These are phyloP conservation scores for Drosophila tripunctata DNA, from an alignment of 2,888 invertebrate species.

Conservation along the genomic window DNA sequence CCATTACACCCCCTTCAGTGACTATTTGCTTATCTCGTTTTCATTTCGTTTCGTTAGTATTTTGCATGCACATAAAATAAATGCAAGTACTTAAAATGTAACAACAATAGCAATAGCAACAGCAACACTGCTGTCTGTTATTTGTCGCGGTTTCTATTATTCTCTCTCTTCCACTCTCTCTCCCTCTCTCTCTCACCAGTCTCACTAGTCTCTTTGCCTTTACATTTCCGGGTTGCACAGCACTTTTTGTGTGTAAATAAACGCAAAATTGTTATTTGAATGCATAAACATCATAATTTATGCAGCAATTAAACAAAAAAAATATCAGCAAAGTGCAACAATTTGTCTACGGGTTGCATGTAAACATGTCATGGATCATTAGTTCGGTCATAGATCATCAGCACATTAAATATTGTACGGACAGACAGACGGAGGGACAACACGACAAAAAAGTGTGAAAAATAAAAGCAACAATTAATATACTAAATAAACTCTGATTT, in stretches of 20 bases:
- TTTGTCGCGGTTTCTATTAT: conserved; percentile 46
- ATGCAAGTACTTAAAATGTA: conserved; percentile 50
- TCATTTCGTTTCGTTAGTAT: conserved; percentile 51
- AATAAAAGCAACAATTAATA: no score
- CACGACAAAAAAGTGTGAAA: no score
- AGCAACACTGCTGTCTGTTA: conserved; percentile 48
- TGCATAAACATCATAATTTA: conserved; percentile 51
- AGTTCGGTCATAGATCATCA: neutral
- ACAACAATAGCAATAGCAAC: conserved; percentile 45
- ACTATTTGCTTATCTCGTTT: conserved; percentile 53
- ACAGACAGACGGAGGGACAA: no score
- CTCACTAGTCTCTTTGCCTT: conserved; percentile 24
- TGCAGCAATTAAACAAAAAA: conserved; percentile 44
- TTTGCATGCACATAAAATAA: conserved; percentile 72
- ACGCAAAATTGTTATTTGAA: conserved; percentile 9
- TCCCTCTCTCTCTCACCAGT: neutral
- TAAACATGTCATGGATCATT: neutral
- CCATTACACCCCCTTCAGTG: neutral
- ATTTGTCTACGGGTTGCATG: conserved; percentile 5
- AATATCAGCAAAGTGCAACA: conserved; percentile 21
- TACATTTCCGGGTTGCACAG: conserved; percentile 69
- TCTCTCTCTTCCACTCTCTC: neutral
- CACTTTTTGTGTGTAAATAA: conserved; percentile 20
- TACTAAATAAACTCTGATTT: no score
- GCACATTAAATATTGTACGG: no score